Conservation (phyloP, 1,140 invertebrate genomes). For the Aphaenogaster floridana region DNA sequence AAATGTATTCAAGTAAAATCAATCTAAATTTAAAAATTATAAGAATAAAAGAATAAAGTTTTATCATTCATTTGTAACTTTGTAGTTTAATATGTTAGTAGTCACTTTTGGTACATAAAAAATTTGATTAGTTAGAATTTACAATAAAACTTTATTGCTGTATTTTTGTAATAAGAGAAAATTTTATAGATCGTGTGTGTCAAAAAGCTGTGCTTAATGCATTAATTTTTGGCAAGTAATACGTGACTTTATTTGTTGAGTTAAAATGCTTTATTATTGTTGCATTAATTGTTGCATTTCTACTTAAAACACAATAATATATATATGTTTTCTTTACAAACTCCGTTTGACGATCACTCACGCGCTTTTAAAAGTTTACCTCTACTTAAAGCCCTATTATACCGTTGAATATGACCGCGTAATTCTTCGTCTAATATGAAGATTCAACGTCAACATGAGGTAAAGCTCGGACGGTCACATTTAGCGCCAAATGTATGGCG, state of each 20-base stretch:
- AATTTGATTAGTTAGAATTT: neutral
- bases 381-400: neutral
- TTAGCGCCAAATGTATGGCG: neutral
- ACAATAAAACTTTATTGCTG: neutral
- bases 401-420: neutral
- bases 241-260: neutral
- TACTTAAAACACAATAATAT: neutral
- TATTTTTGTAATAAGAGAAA: neutral
- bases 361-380: neutral
- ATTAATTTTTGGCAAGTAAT: neutral
- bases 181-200: neutral
- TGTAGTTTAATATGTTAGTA: neutral
- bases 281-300: neutral
- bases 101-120: neutral
- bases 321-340: neutral
- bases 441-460: constrained; percentile 26
- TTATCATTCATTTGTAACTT: neutral
- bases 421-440: constrained; percentile 26
- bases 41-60: neutral
- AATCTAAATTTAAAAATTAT: neutral
- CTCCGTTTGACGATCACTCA: neutral
- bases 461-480: neutral
- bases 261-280: neutral
- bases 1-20: constrained; percentile 5
- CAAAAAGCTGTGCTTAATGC: neutral